phyloP scores from a whole-genome alignment of 2,797 vertebrate species.

The Anas flavirostris region DNA sequence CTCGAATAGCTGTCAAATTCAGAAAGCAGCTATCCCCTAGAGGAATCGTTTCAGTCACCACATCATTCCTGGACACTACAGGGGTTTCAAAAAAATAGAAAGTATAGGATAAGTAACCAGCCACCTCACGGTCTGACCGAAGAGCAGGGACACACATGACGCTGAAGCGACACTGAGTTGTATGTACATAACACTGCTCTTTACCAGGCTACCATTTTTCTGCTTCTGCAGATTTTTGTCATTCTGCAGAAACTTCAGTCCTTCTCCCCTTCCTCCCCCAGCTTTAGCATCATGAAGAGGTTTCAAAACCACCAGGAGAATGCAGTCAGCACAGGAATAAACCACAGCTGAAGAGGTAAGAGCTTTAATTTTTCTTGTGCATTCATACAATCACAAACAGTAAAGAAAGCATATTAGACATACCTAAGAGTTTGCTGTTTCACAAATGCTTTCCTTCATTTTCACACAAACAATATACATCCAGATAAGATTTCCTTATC shows the following conservation, averaged over 20 bases:
- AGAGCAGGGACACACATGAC: fast-evolving
- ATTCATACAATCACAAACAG: background rate
- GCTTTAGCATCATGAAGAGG: background rate
- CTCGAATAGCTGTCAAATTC: background rate
- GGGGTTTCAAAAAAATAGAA: background rate
- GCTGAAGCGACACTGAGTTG: background rate
- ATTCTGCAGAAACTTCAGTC: background rate
- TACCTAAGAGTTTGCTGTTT: background rate
- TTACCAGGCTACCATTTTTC: background rate
- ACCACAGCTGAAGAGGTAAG: background rate
- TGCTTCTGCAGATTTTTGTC: background rate
- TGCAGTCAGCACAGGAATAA: background rate
- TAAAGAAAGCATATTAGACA: background rate
- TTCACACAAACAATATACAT: background rate
- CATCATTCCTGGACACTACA: background rate
- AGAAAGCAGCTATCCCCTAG: background rate
- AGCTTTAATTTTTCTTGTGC: background rate
- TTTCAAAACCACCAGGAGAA: background rate
- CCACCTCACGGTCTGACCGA: background rate
- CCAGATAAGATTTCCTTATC: background rate
- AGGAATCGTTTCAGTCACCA: background rate
- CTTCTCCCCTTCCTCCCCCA: background rate
- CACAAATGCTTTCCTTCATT: background rate
- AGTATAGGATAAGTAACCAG: background rate
- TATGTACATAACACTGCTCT: fast-evolving